phyloP scores from a whole-genome alignment of 2,113 vertebrate genomes.

The Rhegmatorhina hoffmannsi region DNA sequence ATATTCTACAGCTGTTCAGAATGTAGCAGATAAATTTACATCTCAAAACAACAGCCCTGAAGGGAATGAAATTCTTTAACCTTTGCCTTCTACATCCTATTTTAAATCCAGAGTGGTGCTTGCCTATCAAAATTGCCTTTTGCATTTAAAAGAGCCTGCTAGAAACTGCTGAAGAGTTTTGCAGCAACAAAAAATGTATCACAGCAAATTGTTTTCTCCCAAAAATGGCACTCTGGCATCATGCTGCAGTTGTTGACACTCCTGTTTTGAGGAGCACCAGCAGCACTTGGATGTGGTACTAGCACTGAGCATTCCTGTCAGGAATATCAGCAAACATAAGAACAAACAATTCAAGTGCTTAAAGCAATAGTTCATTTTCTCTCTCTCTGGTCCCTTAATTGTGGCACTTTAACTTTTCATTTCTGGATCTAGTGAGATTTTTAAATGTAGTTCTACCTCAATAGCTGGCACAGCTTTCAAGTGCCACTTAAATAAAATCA shows the following conservation, averaged over 20 bases:
- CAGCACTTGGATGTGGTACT: not conserved
- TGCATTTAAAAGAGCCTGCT: not conserved
- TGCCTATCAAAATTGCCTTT: not conserved
- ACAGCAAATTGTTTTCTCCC: not conserved
- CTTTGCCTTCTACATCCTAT: not conserved
- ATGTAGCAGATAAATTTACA: not conserved
- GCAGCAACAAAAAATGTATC: not conserved
- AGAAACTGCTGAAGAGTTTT: not conserved
- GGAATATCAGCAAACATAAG: not conserved
- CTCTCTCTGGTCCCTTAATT: not conserved
- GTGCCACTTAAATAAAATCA: not conserved
- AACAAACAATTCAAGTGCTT: not conserved
- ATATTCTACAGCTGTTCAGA: not conserved
- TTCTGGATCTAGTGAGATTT: not conserved
- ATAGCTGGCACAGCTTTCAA: not conserved
- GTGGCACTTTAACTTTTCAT: not conserved
- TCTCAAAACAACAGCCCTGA: not conserved
- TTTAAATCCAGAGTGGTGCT: not conserved
- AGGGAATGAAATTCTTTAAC: not conserved
- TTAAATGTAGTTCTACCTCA: not conserved
- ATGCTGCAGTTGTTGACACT: not conserved
- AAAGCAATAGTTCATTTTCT: not conserved
- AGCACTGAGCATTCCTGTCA: not conserved
- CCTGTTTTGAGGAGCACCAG: not conserved
- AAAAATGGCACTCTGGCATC: not conserved